phyloP scores from a whole-genome alignment of 2,888 invertebrate genomes.

The Hoplodrina ambigua region DNA sequence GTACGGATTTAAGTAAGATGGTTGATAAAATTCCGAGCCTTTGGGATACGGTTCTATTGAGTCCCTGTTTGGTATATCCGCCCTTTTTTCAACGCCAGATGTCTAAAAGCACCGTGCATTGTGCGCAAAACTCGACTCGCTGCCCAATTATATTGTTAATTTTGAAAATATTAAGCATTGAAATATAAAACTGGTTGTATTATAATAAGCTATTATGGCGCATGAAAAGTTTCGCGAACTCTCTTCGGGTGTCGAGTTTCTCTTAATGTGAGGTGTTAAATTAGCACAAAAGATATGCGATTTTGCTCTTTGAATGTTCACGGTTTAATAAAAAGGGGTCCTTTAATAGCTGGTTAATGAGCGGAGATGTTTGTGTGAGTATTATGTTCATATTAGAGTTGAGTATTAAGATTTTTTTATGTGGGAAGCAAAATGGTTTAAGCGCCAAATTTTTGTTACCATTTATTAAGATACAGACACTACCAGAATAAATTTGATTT shows the following conservation, averaged over 20 bases:
- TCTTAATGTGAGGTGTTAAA: slow-evolving; percentile 67
- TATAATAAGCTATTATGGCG: slow-evolving; percentile 88
- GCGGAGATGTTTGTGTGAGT: slow-evolving; percentile 29
- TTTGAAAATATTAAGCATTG: slow-evolving; percentile 88
- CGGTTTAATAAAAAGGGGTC: slow-evolving; percentile 43
- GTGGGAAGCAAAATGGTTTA: slow-evolving; percentile 13
- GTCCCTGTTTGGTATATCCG: slow-evolving; percentile 87
- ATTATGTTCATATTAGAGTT: slow-evolving; percentile 35
- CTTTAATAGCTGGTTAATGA: slow-evolving; percentile 62
- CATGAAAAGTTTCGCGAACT: slow-evolving; percentile 58
- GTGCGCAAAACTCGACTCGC: slow-evolving; percentile 79
- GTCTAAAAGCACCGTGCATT: slow-evolving; percentile 80
- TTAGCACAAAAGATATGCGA: slow-evolving; percentile 61
- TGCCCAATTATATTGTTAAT: slow-evolving; percentile 91
- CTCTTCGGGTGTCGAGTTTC: slow-evolving; percentile 68
- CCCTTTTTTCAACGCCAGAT: slow-evolving; percentile 89
- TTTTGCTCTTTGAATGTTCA: slow-evolving; percentile 52
- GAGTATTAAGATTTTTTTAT: neutral
- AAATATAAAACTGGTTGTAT: slow-evolving; percentile 84
- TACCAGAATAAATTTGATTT: too few species aligned
- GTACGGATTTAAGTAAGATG: slow-evolving; percentile 52
- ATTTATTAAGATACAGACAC: too few species aligned
- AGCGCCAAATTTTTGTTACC: neutral
- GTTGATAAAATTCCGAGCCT: slow-evolving; percentile 69
- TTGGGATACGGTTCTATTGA: slow-evolving; percentile 86